Percentiles rank a stretch among this genome's conserved stretches.
Evolutionary conservation across 2,888 invertebrate species (phyloP).

Genomic region (Calephelis perditalis): DNA sequence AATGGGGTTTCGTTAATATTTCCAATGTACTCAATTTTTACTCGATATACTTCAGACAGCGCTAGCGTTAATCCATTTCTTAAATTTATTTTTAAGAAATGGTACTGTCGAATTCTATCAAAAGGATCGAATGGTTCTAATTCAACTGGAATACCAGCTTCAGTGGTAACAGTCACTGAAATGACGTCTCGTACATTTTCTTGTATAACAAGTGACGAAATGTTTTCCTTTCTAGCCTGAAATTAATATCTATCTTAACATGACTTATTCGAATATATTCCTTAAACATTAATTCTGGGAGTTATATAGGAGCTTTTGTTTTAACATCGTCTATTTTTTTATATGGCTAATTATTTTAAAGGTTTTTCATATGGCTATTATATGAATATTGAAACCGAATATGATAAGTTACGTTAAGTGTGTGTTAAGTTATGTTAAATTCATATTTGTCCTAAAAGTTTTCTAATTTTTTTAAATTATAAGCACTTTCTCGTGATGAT

Average conservation of each 20-base stretch:
- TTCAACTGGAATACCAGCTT: slow-evolving; percentile 31
- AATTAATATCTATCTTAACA: slow-evolving; percentile 25
- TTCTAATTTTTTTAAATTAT: too few species aligned
- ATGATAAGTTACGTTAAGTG: too few species aligned
- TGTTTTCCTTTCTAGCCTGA: slow-evolving; percentile 43
- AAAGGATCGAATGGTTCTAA: slow-evolving; percentile 37
- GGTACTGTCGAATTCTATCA: slow-evolving; percentile 46
- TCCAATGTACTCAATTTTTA: slow-evolving; percentile 53
- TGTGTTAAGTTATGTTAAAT: too few species aligned
- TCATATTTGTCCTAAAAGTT: too few species aligned
- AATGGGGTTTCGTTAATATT: slow-evolving; percentile 68
- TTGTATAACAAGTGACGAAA: slow-evolving; percentile 48
- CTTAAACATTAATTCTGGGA: too few species aligned
- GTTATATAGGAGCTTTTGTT: too few species aligned
- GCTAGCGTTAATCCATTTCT: slow-evolving; percentile 41
- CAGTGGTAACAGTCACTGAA: slow-evolving; percentile 38
- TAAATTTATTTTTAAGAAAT: slow-evolving; percentile 56
- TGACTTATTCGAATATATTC: too few species aligned
- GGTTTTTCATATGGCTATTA: too few species aligned
- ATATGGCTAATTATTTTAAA: too few species aligned
- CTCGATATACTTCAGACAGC: slow-evolving; percentile 39
- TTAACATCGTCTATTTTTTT: too few species aligned
- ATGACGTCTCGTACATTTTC: slow-evolving; percentile 55
- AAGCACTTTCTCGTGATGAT: too few species aligned
- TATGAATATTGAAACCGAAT: too few species aligned